Base-by-base conservation (phyloP, 2,113 vertebrate species). In the Danionella cerebrum region DNA sequence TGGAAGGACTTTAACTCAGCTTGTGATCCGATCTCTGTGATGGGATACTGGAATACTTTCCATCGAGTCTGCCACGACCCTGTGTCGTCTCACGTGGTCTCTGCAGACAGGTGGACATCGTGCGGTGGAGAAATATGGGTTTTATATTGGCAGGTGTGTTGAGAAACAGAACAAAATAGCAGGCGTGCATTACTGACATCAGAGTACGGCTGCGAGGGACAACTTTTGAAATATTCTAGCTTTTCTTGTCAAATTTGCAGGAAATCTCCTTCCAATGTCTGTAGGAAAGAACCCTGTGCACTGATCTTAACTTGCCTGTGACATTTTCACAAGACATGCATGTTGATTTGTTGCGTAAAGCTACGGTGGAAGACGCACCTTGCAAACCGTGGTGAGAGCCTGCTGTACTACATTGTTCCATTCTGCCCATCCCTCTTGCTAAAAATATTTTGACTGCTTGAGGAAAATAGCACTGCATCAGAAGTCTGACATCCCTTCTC, bases 241-340 rank as follows among this genome's bases (percentile, higher is more conserved):
- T 3, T 12, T 29, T 36, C 29, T 27, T 18, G 9, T 58, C 29
- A 31, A 31, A 41, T 13, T 57, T 27, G 35, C 29, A 12, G 18
- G 48, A 42, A 12, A 5, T 27, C 31, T 47, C 57, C 8, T 24
- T 38, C 6, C 39, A 41, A 47, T 48, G 18, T 12, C 36, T 50
- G 9, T 18, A 48, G 25, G 12, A 53, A 70, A 62, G 66, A 60
- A 60, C 8, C 29, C 38, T 4, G 3, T 3, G 44, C 5, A 58
- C 3, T 42, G 78, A 76, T 60, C 50, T 62, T 27, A 58, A 51
- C 67, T 55, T 80, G 76, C 77, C 82, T 77, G 67, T 86, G 83
- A 80, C 73, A 67, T 84, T 84, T 85, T 78, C 75, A 76, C 79
- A 80, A 79, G 78, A 69, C 65, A 75, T 82, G 76, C 77, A 78